Base-by-base conservation (phyloP, 1,140 invertebrate genomes). In the Bombus fervidus region DNA sequence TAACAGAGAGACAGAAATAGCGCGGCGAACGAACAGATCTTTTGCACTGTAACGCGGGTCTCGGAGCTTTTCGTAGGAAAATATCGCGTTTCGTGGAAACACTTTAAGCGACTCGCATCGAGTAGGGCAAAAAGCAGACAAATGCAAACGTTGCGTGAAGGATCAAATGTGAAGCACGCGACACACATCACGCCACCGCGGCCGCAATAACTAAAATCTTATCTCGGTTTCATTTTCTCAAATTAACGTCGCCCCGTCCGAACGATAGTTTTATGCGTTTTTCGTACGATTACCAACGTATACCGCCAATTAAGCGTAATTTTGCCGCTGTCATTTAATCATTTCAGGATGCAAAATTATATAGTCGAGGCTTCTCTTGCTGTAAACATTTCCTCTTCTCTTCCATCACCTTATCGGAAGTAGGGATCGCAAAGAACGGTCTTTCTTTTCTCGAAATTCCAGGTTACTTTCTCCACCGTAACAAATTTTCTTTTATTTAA, bases 71-170 rank as follows among this genome's bases (percentile, higher is more conserved):
- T 25, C n/a, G 2, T 34, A 31, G 28, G 25, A 31, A 73, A 71
- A 39, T 25, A 62, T 15, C 39, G 15, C 57, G 71, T 82, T 82
- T 41, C 79, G n/a, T 34, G 79, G 31, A 62, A 83, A 57, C 22
- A 15, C 28, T 78, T 43, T 12, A 31, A 59, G 18, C 43, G 34
- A 73, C 69, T 41, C 31, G n/a, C 28, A 57, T 78, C 43, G 43
- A 13, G 62, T 25, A 12, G 18, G 66, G 66, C 5, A 31, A 83
- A 77, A 69, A 78, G 62, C 37, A 57, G n/a, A 78, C 82, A 83
- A 69, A 78, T 69, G 82, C 39, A 78, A 83, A 28, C 57, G 47
- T 83, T 69, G 82, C 75, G 82, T 77, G 74, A 68, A 77, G 28
- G 43, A n/a, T 47, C 10, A n/a, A 47, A 68, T 22, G 22, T 2